These are phyloP conservation scores for Tachina lurida DNA, from an alignment of 2,888 invertebrate genomes.

Conservation along the genomic window DNA sequence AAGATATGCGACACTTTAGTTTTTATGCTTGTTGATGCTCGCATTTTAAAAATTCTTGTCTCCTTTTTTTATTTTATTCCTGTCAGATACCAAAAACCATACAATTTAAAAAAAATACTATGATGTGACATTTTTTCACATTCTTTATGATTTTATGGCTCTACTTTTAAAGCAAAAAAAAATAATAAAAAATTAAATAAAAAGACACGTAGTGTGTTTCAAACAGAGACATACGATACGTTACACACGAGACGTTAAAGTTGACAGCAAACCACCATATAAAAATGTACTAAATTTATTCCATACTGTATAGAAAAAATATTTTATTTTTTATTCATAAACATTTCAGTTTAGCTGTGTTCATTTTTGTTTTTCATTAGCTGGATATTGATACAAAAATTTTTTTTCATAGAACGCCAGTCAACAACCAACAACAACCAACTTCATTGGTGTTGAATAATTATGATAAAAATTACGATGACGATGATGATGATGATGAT, in stretches of 20 bases:
- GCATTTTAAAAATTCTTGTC: constrained; percentile 26
- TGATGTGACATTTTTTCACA: constrained; percentile 62
- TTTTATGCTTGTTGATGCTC: constrained; percentile 48
- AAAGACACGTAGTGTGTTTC: constrained; percentile 16
- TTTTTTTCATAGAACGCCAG: constrained; percentile 21
- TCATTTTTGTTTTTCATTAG: constrained; percentile 56
- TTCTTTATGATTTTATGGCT: constrained; percentile 68
- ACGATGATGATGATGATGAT: constrained; percentile 6
- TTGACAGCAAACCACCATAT: constrained; percentile 4
- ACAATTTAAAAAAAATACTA: constrained; percentile 45
- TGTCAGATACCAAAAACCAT: constrained; percentile 1
- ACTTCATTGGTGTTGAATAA: constrained; percentile 12
- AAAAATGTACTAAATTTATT: constrained; percentile 53
- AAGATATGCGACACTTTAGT: constrained; percentile 46
- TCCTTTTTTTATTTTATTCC: constrained; percentile 13
- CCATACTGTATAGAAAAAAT: constrained; percentile 19
- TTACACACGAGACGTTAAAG: constrained; percentile 22
- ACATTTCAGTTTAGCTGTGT: constrained; percentile 40
- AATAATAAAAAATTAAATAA: constrained; percentile 20
- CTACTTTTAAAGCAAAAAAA: constrained; percentile 25
- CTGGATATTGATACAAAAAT: constrained; percentile 50
- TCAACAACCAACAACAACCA: constrained; percentile 49
- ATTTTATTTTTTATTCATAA: constrained; percentile 19
- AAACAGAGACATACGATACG: constrained; percentile 36
- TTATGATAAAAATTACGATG: constrained; percentile 25